These are phyloP conservation scores for Schizopygopsis malacanthus DNA, from an alignment of 2,797 vertebrate species.

Conservation along the genomic window DNA sequence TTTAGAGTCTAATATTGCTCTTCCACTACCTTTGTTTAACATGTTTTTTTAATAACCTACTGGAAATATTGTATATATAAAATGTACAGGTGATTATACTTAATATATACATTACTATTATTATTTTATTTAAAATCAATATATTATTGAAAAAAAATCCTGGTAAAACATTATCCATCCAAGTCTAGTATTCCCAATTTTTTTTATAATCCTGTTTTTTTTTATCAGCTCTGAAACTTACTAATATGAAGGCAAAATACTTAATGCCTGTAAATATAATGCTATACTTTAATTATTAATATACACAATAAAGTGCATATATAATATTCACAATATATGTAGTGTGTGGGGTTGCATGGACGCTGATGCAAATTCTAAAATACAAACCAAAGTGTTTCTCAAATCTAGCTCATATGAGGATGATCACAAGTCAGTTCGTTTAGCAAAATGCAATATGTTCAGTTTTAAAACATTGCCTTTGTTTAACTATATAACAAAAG, in stretches of 20 bases:
- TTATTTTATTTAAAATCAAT: neutral
- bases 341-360: neutral
- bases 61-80: too few relatives aligned
- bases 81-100: too few relatives aligned
- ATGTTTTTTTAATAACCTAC: too few relatives aligned
- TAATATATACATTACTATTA: too few relatives aligned
- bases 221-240: neutral
- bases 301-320: neutral
- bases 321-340: neutral
- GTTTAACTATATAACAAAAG: neutral
- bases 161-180: neutral
- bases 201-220: neutral
- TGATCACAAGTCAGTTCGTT: neutral
- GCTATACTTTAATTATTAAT: neutral
- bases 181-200: too few relatives aligned
- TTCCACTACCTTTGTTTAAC: too few relatives aligned
- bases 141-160: neutral
- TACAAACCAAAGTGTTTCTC: conserved; percentile 1
- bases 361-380: neutral
- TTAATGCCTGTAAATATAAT: neutral
- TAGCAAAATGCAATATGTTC: neutral
- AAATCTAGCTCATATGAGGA: neutral
- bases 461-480: neutral
- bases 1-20: too few relatives aligned
- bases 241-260: neutral